Evolutionary conservation across 2,113 vertebrate species (phyloP).

Genomic region (Uria aalge): DNA sequence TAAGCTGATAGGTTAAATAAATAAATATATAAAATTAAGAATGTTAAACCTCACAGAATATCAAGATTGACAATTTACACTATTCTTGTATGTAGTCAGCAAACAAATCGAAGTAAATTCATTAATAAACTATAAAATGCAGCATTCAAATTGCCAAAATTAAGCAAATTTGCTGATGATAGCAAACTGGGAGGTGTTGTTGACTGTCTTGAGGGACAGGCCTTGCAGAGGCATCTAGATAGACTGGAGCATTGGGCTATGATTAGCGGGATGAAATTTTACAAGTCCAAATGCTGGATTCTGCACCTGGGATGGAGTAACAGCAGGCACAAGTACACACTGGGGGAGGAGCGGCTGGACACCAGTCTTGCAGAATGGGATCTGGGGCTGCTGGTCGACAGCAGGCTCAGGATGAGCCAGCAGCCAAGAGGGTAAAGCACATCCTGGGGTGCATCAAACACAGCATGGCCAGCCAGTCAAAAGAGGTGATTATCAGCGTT

Average conservation of each 20-base stretch:
- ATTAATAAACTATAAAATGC: neutral
- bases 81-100: neutral
- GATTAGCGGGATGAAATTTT: neutral
- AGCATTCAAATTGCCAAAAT: neutral
- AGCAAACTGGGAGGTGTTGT: neutral
- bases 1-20: neutral
- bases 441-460: neutral
- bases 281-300: neutral
- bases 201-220: neutral
- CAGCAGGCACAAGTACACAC: neutral
- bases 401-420: neutral
- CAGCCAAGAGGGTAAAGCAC: neutral
- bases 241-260: neutral
- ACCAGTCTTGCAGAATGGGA: neutral
- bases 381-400: neutral
- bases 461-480: neutral
- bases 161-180: neutral
- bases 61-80: accelerated
- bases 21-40: neutral
- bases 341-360: neutral
- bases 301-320: neutral
- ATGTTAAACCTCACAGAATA: neutral
- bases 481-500: neutral
- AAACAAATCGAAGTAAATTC: neutral
- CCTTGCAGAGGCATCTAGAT: neutral